phyloP scores from a whole-genome alignment of 2,113 vertebrate genomes.

The Scomber colias region DNA sequence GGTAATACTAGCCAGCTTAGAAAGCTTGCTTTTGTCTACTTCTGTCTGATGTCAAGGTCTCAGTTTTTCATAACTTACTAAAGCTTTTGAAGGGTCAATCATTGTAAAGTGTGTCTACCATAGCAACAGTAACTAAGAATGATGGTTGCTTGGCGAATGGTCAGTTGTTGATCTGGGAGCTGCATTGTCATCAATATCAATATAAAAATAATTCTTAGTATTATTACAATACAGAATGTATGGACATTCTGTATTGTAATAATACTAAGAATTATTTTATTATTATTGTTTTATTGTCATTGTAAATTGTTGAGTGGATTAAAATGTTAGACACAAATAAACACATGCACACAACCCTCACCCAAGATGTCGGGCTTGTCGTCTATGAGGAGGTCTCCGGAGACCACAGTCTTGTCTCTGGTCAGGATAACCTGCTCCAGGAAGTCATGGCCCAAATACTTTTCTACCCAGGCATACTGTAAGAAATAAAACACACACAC shows the following conservation, averaged over 20 bases:
- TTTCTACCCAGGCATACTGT: conserved; percentile 97
- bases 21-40: neutral
- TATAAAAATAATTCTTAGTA: too few species aligned
- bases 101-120: too few species aligned
- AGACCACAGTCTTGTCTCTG: conserved; percentile 93
- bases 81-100: too few species aligned
- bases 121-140: too few species aligned
- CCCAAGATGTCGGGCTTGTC: conserved; percentile 94
- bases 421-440: conserved; percentile 94
- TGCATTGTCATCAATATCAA: neutral
- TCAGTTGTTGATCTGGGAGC: neutral
- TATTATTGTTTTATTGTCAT: neutral
- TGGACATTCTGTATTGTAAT: too few species aligned
- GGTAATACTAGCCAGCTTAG: too few species aligned
- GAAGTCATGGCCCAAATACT: conserved; percentile 91
- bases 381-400: conserved; percentile 93
- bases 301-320: neutral
- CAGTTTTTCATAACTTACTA: too few species aligned
- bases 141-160: neutral
- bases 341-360: conserved; percentile 54
- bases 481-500: conserved; percentile 37
- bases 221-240: too few species aligned
- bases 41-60: too few species aligned
- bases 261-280: too few species aligned
- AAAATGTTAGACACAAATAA: neutral